These are phyloP conservation scores for Micronycteris hirsuta DNA, from an alignment of 2,113 vertebrate species.

Conservation along the genomic window DNA sequence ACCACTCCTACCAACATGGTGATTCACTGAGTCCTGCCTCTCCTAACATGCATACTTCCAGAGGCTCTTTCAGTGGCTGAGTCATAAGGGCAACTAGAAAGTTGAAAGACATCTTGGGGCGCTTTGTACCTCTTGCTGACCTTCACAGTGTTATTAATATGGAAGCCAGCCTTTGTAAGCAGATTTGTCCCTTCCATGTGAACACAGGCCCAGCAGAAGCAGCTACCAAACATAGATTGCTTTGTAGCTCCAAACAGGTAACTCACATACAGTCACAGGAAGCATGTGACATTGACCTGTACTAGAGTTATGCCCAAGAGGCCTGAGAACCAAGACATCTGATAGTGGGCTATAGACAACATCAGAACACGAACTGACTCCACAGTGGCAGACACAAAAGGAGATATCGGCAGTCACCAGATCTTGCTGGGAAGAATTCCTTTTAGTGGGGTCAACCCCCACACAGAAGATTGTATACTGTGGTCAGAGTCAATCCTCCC, in stretches of 20 bases:
- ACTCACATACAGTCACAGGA: background rate
- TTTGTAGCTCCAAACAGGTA: background rate
- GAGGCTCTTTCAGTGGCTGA: background rate
- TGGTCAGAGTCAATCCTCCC: background rate
- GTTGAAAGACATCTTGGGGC: background rate
- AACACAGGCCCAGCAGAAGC: background rate
- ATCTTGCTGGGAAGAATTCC: background rate
- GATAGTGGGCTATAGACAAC: background rate
- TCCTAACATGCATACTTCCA: background rate
- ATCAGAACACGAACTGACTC: background rate
- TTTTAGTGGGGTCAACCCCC: background rate
- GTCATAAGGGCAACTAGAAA: background rate
- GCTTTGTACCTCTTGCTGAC: background rate
- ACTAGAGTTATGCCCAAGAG: background rate
- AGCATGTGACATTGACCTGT: background rate
- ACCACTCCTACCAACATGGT: background rate
- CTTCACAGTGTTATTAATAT: background rate
- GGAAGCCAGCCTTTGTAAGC: background rate
- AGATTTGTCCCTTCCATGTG: background rate
- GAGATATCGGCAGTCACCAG: background rate
- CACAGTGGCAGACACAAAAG: background rate
- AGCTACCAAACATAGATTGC: background rate
- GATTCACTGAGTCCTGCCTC: background rate
- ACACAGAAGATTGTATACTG: background rate
- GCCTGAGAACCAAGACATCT: background rate